phyloP scores from a whole-genome alignment of 2,797 vertebrate genomes.

The Urocyon cinereoargenteus region DNA sequence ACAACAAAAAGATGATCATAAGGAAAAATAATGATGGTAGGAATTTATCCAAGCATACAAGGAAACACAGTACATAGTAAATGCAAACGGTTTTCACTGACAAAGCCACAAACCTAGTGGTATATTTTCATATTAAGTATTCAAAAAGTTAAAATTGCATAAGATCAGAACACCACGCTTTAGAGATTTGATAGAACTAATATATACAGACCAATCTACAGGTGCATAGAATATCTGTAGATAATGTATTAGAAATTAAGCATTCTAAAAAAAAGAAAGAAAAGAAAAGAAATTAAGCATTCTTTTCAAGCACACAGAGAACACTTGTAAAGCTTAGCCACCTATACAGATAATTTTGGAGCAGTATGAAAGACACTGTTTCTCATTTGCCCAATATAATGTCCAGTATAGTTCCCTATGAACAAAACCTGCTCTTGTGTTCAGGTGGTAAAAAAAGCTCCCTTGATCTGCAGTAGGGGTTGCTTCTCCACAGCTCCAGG shows the following conservation, averaged over 20 bases:
- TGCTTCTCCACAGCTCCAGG: background rate
- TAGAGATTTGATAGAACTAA: background rate
- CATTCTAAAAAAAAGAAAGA: no score
- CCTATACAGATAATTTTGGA: background rate
- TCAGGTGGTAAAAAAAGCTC: background rate
- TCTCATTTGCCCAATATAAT: background rate
- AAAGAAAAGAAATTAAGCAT: background rate
- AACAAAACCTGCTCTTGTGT: background rate
- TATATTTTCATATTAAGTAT: background rate
- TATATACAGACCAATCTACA: background rate
- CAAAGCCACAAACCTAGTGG: background rate
- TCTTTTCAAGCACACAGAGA: background rate
- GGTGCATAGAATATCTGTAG: background rate
- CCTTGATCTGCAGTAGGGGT: background rate
- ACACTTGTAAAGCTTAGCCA: background rate
- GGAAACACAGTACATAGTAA: background rate
- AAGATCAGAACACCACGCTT: background rate
- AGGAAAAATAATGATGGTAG: background rate
- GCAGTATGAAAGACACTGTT: background rate
- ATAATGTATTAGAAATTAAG: no score
- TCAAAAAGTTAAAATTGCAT: background rate
- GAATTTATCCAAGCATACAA: background rate
- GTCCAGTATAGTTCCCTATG: background rate
- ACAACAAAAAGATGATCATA: background rate
- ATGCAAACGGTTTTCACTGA: background rate